A percentile compares a stretch with the other conserved stretches of the same genome.
Evolutionary conservation across 2,113 vertebrate genomes (phyloP).

Genomic region (Pollimyrus isidori): DNA sequence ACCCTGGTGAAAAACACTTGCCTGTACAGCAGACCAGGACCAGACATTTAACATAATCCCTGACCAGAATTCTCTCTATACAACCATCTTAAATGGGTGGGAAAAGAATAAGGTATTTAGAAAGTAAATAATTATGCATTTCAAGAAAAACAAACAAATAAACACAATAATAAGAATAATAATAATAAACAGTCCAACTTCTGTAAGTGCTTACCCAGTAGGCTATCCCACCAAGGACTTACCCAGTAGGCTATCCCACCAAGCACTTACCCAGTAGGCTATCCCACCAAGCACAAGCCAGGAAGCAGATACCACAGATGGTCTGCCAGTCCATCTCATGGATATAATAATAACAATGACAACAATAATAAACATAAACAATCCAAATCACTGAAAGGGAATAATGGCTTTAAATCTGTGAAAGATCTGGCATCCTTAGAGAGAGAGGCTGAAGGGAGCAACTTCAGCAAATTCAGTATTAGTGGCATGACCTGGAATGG

Average conservation of each 20-base stretch:
- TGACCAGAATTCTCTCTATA: not conserved
- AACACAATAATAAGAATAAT: not conserved
- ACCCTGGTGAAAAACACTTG: too few relatives aligned
- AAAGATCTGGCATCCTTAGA: not conserved
- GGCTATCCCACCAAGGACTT: not conserved
- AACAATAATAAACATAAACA: not conserved
- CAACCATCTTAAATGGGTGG: not conserved
- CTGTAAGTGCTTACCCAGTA: too few relatives aligned
- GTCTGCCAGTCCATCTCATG: not conserved
- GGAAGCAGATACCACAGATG: not conserved
- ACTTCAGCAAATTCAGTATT: not conserved
- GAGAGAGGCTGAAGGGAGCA: not conserved
- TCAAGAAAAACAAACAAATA: not conserved
- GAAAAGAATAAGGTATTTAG: too few relatives aligned
- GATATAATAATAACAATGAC: not conserved
- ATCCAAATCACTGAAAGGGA: not conserved
- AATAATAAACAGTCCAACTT: too few relatives aligned
- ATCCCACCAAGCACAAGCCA: not conserved
- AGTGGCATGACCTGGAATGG: not conserved
- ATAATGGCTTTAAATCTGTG: not conserved
- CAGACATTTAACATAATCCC: not conserved
- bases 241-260: too few relatives aligned
- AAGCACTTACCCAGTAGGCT: too few relatives aligned
- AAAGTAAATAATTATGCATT: not conserved
- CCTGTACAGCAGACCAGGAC: not conserved